Evolutionary conservation across 2,113 vertebrate genomes (phyloP).

Genomic region (Apteryx mantelli): DNA sequence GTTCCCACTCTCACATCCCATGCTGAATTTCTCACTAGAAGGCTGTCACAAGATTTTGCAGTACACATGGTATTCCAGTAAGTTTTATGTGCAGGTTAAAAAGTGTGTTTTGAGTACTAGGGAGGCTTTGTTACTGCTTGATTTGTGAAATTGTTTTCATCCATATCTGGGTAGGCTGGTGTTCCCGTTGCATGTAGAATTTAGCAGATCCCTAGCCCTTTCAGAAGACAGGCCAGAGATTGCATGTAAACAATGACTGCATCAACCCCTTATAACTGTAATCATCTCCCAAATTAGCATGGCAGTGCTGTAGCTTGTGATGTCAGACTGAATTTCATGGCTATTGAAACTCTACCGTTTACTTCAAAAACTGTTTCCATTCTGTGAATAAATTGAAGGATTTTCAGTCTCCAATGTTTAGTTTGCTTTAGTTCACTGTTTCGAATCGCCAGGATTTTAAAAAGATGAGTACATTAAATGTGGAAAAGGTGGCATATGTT

Average conservation of each 20-base stretch:
- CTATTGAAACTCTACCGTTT: neutral
- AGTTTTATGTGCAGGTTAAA: neutral
- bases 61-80: fast-evolving
- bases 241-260: neutral
- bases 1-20: neutral
- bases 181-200: neutral
- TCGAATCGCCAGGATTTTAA: neutral
- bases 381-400: neutral
- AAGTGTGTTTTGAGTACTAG: fast-evolving
- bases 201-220: neutral
- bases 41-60: neutral
- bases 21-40: neutral
- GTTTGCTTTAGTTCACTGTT: neutral
- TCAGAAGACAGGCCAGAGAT: neutral
- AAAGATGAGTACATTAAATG: neutral
- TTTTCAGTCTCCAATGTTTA: neutral
- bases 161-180: neutral
- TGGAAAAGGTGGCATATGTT: neutral
- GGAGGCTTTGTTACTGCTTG: no score
- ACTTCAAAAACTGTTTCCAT: neutral
- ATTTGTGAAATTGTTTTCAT: neutral
- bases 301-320: neutral
- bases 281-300: neutral
- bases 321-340: neutral
- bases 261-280: neutral